These are phyloP conservation scores for Rallus limicola DNA, from an alignment of 2,113 vertebrate genomes.

Conservation along the genomic window DNA sequence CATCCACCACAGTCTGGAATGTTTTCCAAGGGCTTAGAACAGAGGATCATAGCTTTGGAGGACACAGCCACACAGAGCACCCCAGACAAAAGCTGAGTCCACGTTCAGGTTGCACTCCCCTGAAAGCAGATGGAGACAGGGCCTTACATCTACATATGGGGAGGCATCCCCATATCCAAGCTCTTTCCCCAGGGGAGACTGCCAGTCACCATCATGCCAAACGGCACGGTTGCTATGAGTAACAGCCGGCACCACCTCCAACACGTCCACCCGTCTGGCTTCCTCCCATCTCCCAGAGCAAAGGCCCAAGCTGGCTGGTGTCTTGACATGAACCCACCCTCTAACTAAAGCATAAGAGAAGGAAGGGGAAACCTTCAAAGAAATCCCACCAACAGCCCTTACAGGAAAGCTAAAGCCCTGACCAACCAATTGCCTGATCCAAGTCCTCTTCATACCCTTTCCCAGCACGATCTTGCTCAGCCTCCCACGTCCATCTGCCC, in stretches of 20 bases:
- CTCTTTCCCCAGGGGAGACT: background rate
- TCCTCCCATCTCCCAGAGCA: background rate
- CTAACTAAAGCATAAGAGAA: background rate
- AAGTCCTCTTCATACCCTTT: background rate
- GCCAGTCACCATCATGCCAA: accelerated
- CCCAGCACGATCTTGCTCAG: background rate
- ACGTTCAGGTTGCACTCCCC: background rate
- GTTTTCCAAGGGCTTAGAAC: background rate
- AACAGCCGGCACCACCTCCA: background rate
- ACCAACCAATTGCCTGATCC: background rate
- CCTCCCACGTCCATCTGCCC: background rate
- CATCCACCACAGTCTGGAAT: background rate
- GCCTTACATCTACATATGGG: background rate
- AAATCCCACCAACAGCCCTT: background rate
- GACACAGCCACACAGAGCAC: background rate
- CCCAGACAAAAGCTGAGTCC: background rate
- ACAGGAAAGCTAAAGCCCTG: background rate
- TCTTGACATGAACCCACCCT: background rate
- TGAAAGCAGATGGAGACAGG: background rate
- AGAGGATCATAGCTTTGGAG: accelerated
- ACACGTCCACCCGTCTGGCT: background rate
- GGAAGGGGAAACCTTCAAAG: background rate
- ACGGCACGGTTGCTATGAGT: accelerated
- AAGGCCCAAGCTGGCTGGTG: background rate
- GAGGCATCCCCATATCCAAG: background rate